A percentile compares a stretch with the other conserved stretches of the same genome.
phyloP scores from a whole-genome alignment of 1,140 invertebrate genomes.

The Gryllus bimaculatus region DNA sequence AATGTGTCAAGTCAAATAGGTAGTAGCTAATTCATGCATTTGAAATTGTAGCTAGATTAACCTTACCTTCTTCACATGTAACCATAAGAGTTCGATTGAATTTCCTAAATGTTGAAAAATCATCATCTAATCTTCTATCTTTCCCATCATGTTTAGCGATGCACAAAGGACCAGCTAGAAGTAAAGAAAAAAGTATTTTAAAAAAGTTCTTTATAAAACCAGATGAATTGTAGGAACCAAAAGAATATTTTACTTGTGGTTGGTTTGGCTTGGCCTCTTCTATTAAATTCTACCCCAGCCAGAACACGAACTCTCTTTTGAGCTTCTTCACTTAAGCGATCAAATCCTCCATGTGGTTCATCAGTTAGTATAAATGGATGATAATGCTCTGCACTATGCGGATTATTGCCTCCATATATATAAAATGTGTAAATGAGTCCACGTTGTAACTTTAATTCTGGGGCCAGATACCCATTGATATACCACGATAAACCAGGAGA shows the following conservation, averaged over 20 bases:
- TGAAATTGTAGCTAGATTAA: no score
- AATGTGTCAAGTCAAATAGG: no score
- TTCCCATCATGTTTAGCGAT: slow-evolving; percentile 52
- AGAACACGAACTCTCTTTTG: slow-evolving; percentile 66
- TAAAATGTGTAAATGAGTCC: slow-evolving; percentile 74
- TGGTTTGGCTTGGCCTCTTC: slow-evolving; percentile 64
- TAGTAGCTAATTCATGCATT: neutral
- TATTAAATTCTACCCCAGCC: slow-evolving; percentile 74
- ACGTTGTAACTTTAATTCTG: slow-evolving; percentile 77
- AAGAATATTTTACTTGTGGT: slow-evolving; percentile 47
- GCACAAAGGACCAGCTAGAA: slow-evolving; percentile 65
- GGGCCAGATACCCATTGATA: slow-evolving; percentile 77
- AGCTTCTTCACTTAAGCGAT: slow-evolving; percentile 57
- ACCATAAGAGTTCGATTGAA: slow-evolving; percentile 66
- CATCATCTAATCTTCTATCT: slow-evolving; percentile 69
- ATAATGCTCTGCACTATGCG: slow-evolving; percentile 75
- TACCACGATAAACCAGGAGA: slow-evolving; percentile 62
- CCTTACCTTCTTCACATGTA: slow-evolving; percentile 51
- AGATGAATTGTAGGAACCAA: neutral
- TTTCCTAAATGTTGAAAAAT: slow-evolving; percentile 67
- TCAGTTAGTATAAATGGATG: slow-evolving; percentile 89
- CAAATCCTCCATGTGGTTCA: slow-evolving; percentile 72
- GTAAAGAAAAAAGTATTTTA: neutral
- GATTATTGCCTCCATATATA: slow-evolving; percentile 80
- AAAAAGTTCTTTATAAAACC: neutral